A percentile compares a stretch with the other conserved stretches of the same genome.
Conservation (phyloP, 2,888 invertebrate species). For the Phortica okadai region DNA sequence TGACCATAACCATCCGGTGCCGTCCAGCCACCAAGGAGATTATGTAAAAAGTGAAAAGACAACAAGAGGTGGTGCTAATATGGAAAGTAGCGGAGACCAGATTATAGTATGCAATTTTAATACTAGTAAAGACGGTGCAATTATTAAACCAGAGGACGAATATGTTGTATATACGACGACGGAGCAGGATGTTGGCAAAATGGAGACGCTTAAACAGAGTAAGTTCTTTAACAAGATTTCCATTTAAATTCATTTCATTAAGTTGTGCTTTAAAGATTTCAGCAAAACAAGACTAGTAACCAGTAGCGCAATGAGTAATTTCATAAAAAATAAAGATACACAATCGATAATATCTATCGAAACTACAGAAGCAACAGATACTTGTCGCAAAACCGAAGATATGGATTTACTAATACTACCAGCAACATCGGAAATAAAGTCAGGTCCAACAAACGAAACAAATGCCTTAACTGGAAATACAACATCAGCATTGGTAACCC, state of each 20-base stretch:
- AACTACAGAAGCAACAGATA: slow-evolving; percentile 36
- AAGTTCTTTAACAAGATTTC: slow-evolving; percentile 35
- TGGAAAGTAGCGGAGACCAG: slow-evolving; percentile 40
- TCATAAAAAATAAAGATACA: slow-evolving; percentile 61
- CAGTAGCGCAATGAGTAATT: slow-evolving; percentile 43
- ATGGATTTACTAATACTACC: slow-evolving; percentile 58
- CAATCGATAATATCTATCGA: slow-evolving; percentile 62
- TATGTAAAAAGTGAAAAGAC: not conserved
- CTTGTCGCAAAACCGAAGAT: slow-evolving; percentile 50
- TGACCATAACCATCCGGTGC: not conserved
- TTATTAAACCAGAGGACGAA: slow-evolving; percentile 59
- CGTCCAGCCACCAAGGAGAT: slow-evolving; percentile 6
- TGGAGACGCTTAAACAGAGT: slow-evolving; percentile 51
- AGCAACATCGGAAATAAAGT: slow-evolving; percentile 52
- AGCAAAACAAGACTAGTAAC: slow-evolving; percentile 13
- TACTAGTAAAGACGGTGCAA: slow-evolving; percentile 46
- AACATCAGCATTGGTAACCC: slow-evolving; percentile 33
- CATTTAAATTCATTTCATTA: not conserved
- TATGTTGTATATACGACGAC: slow-evolving; percentile 34
- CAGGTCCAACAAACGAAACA: slow-evolving; percentile 38
- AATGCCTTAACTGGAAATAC: not conserved
- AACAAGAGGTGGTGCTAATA: slow-evolving; percentile 42
- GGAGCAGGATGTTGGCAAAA: slow-evolving; percentile 1
- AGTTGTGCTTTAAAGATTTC: slow-evolving; percentile 45
- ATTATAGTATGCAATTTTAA: slow-evolving; percentile 51